Conservation (phyloP, 2,113 vertebrate genomes). For the Cisticola juncidis region DNA sequence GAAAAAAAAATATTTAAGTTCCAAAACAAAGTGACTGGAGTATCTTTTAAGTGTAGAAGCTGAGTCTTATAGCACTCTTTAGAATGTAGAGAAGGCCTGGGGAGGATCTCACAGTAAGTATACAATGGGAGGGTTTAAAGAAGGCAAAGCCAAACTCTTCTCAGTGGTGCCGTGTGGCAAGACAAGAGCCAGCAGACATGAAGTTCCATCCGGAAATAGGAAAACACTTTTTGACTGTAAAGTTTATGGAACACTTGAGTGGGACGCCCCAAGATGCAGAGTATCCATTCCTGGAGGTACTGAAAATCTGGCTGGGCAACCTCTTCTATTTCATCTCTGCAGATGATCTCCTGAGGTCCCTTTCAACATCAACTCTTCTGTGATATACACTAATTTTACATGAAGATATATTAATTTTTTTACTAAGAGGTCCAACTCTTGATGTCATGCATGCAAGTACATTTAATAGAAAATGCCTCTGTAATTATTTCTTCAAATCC, state of each 20-base stretch:
- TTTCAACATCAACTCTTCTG: background rate
- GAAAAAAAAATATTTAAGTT: background rate
- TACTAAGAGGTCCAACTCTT: background rate
- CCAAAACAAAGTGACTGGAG: background rate
- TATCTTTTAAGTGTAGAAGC: background rate
- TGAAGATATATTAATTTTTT: background rate
- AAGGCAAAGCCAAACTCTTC: background rate
- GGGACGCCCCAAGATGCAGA: background rate
- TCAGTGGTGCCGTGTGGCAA: background rate
- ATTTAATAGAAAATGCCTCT: background rate
- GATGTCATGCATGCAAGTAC: background rate
- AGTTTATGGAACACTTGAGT: background rate
- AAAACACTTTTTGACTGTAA: background rate
- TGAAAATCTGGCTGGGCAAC: background rate
- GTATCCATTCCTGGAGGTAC: background rate
- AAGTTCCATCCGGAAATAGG: background rate
- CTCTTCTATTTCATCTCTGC: background rate
- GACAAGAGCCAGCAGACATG: background rate
- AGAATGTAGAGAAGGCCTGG: background rate
- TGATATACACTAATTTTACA: background rate
- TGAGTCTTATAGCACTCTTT: background rate
- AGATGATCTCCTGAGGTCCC: background rate
- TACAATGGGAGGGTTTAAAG: background rate
- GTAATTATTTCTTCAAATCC: background rate
- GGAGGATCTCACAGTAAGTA: background rate